Conservation (phyloP, 2,888 invertebrate genomes). For the Dinocampus coccinellae region DNA sequence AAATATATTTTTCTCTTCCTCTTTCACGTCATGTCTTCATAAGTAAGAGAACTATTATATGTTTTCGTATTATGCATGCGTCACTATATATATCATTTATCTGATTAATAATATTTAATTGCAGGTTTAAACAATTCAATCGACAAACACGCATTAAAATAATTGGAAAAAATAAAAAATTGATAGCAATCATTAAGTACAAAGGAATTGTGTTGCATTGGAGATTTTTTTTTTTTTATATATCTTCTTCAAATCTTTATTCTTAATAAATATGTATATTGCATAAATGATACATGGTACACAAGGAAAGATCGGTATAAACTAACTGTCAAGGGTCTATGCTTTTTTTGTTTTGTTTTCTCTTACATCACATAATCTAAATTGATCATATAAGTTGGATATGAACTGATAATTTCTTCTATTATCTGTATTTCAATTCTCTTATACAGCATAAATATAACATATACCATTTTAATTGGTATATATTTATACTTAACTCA, state of each 20-base stretch:
- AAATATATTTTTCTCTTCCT: too few relatives aligned
- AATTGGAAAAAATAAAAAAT: neutral
- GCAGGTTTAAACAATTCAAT: neutral
- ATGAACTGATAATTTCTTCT: slow-evolving; percentile 42
- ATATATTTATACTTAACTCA: slow-evolving; percentile 39
- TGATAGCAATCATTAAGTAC: slow-evolving; percentile 18
- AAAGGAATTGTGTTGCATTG: slow-evolving; percentile 17
- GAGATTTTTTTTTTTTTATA: neutral
- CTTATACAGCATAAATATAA: slow-evolving; percentile 28
- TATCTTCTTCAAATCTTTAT: slow-evolving; percentile 53
- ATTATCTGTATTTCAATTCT: slow-evolving; percentile 33
- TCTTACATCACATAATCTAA: slow-evolving; percentile 34
- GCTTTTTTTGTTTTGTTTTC: slow-evolving; percentile 34
- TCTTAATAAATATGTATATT: slow-evolving; percentile 60
- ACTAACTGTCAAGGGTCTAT: slow-evolving; percentile 47
- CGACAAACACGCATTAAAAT: neutral
- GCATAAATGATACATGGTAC: slow-evolving; percentile 58
- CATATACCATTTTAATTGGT: neutral
- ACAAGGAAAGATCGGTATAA: slow-evolving; percentile 54
- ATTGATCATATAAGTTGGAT: slow-evolving; percentile 38
- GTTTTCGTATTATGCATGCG: neutral
- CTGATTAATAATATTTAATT: neutral
- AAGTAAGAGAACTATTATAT: too few relatives aligned
- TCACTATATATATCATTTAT: neutral
- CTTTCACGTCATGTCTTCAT: neutral